These are phyloP conservation scores for Cantharis rustica DNA, from an alignment of 2,888 invertebrate genomes.

Conservation along the genomic window DNA sequence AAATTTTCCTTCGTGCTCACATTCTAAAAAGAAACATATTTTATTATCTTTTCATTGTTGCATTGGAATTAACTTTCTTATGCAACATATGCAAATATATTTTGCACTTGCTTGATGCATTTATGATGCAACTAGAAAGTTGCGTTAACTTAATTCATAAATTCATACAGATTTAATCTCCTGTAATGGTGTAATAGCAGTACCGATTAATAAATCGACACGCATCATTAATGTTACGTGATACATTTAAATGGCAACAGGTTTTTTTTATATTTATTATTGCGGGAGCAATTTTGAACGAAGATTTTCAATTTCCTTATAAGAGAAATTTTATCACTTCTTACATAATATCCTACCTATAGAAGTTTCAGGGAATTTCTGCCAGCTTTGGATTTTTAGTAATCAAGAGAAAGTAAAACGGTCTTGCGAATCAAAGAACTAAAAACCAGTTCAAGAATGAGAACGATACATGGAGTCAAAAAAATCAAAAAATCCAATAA, in stretches of 20 bases:
- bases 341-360: no score
- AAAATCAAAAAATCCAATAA: not conserved
- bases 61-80: constrained; percentile 1
- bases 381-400: not conserved
- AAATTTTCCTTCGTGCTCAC: constrained; percentile 73
- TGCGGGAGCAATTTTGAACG: not conserved
- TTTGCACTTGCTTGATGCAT: constrained; percentile 12
- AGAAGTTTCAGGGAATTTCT: no score
- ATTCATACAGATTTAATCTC: not conserved
- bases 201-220: not conserved
- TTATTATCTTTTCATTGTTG: not conserved
- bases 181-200: not conserved
- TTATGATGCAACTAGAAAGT: constrained; percentile 22
- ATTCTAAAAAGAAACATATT: constrained; percentile 60
- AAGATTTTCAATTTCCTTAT: not conserved
- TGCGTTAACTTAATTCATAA: not conserved
- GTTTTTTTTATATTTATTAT: not conserved
- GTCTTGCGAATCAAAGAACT: not conserved
- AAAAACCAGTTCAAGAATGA: not conserved
- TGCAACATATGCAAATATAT: constrained; percentile 14
- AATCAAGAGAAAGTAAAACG: not conserved
- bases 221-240: not conserved
- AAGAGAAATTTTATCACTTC: not conserved
- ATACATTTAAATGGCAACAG: not conserved
- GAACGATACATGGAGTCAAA: not conserved